phyloP scores from a whole-genome alignment of 2,888 invertebrate species.

The Dasysyrphus albostriatus region DNA sequence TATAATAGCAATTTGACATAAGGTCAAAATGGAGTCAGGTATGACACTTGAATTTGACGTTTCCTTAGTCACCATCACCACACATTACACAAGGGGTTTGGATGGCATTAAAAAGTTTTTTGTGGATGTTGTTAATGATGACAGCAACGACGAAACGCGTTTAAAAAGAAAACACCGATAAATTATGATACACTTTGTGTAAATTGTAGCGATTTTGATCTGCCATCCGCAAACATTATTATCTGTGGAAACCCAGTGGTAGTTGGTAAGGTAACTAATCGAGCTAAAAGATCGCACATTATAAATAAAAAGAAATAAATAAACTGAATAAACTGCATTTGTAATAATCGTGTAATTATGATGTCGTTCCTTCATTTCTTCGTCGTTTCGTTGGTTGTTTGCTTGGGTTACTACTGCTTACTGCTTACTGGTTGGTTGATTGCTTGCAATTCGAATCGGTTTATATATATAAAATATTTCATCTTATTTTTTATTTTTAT shows the following conservation, averaged over 20 bases:
- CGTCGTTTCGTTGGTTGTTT: constrained; percentile 10
- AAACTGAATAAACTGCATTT: constrained; percentile 57
- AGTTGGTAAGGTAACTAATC: constrained; percentile 40
- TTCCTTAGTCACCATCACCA: constrained; percentile 32
- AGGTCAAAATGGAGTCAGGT: constrained; percentile 30
- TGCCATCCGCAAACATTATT: constrained; percentile 54
- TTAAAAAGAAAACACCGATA: constrained; percentile 49
- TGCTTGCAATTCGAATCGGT: constrained; percentile 44
- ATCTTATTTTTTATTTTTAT: not conserved
- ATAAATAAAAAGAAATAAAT: constrained; percentile 56
- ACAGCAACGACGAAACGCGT: constrained; percentile 52
- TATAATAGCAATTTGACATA: constrained; percentile 50
- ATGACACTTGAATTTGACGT: constrained; percentile 32
- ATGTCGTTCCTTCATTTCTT: constrained; percentile 59
- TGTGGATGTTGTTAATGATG: constrained; percentile 22
- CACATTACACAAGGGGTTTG: not conserved
- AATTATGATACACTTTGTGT: constrained; percentile 67
- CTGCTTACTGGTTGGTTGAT: constrained; percentile 1
- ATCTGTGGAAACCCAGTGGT: constrained; percentile 21
- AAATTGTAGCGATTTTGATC: constrained; percentile 67
- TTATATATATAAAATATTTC: constrained; percentile 13
- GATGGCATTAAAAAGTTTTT: not conserved
- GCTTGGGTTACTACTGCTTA: constrained; percentile 13
- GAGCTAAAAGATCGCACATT: constrained; percentile 58
- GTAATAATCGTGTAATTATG: constrained; percentile 75